Base-by-base conservation (phyloP, 2,113 vertebrate species). In the Salvelinus sp. region DNA sequence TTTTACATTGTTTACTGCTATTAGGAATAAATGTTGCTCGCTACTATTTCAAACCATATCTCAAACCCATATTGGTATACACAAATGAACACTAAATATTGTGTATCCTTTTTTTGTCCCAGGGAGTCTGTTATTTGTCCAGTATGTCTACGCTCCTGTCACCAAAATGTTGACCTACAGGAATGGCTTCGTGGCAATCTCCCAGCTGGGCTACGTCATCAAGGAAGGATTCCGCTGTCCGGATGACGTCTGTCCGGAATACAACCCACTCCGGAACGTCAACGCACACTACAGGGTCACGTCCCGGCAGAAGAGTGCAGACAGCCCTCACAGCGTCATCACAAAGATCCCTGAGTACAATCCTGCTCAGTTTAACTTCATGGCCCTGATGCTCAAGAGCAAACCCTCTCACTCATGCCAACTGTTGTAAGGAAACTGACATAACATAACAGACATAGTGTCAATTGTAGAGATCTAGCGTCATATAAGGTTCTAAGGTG, bases 41-140 rank as follows among this genome's bases (percentile, higher is more conserved):
- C 7, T 22, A 23, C n/a, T n/a, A 62, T 62, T n/a, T 62, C 58
- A 10, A 62, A 54, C 50, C 58, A 62, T 62, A 54, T 16, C 4
- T 18, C 50, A 18, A 4, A 18, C 16, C 48, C 3, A 54, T 1
- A 54, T 16, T 18, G 50, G 12, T 54, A 50, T 50, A 50, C 14
- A 38, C 38, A 50, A 16, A 50, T 14, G 2, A 60, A 22, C n/a
- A 60, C n/a, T 22, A 6, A 10, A n/a, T 54, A 47, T 78, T 10
- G 20, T 63, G 20, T 30, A 27, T 22, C 3, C 38, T 25, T 20
- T 20, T 47, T 60, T 9, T 76, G 1, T 69, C 81, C 0, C 87
- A 95, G 95, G 95, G 3, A 81, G 87, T 4, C 89, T 95, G 25
- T 84, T 97, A 57, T 88, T 86, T 0, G 89, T 91, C 1, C 94